Percentiles rank a stretch among this genome's conserved stretches.
phyloP scores from a whole-genome alignment of 2,113 vertebrate species.

The Platichthys flesus region DNA sequence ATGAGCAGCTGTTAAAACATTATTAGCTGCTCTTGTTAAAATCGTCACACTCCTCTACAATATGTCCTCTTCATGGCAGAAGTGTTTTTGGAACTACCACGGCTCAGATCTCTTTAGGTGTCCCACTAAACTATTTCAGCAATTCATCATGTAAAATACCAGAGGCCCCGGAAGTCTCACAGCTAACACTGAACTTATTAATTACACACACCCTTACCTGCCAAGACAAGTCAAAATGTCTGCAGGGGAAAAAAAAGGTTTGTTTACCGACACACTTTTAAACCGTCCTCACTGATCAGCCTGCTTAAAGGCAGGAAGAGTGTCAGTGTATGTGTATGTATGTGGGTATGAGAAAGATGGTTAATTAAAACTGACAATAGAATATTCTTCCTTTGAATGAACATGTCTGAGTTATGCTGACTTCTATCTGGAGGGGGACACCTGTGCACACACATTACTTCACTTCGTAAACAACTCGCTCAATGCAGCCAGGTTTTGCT shows the following conservation, averaged over 20 bases:
- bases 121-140: background rate
- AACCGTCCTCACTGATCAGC: too few species aligned
- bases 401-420: constrained; percentile 16
- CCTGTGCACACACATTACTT: constrained; percentile 11
- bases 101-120: background rate
- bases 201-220: constrained; percentile 34
- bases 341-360: too few species aligned
- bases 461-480: background rate
- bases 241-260: constrained; percentile 18
- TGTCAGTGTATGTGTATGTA: background rate
- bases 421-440: constrained; percentile 14
- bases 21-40: too few species aligned
- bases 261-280: too few species aligned
- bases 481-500: background rate
- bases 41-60: too few species aligned
- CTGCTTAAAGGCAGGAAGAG: too few species aligned
- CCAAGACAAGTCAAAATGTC: constrained; percentile 33
- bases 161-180: too few species aligned
- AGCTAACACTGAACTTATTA: background rate
- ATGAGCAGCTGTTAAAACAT: too few species aligned
- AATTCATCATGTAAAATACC: too few species aligned
- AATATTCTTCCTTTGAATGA: background rate
- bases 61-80: too few species aligned
- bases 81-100: too few species aligned
- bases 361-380: background rate